Evolutionary conservation across 2,113 vertebrate species (phyloP).

Genomic region (Dipodomys ordii): DNA sequence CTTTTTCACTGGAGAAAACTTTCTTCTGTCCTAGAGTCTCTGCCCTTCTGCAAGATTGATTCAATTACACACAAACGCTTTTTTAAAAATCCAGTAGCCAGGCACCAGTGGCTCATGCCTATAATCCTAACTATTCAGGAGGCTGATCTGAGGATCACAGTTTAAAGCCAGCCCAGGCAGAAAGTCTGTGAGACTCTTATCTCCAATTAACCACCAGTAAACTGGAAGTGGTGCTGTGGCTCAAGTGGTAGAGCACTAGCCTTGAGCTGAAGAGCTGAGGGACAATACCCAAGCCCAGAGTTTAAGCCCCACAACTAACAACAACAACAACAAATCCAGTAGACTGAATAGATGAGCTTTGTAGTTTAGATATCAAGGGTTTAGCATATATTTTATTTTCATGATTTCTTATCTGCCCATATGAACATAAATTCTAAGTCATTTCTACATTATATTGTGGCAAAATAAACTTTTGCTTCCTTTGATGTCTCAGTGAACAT

Average conservation of each 20-base stretch:
- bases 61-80: constrained; percentile 10
- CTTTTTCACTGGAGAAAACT: constrained; percentile 56
- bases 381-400: constrained; percentile 33
- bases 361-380: constrained; percentile 26
- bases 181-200: no score
- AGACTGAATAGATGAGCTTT: not conserved
- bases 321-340: not conserved
- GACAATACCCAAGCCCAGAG: no score
- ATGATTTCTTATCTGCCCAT: constrained; percentile 13
- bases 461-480: constrained; percentile 53
- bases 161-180: no score
- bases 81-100: constrained; percentile 38
- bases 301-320: no score
- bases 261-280: no score
- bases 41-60: constrained; percentile 10
- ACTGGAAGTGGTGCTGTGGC: no score
- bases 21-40: not conserved
- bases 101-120: no score
- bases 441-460: constrained; percentile 29
- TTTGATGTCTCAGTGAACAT: not conserved
- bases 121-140: no score
- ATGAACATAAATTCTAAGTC: constrained; percentile 51
- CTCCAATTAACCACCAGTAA: no score
- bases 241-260: no score
- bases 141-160: no score